Conservation (phyloP, 2,113 vertebrate species). For the Oncorhynchus nerka region DNA sequence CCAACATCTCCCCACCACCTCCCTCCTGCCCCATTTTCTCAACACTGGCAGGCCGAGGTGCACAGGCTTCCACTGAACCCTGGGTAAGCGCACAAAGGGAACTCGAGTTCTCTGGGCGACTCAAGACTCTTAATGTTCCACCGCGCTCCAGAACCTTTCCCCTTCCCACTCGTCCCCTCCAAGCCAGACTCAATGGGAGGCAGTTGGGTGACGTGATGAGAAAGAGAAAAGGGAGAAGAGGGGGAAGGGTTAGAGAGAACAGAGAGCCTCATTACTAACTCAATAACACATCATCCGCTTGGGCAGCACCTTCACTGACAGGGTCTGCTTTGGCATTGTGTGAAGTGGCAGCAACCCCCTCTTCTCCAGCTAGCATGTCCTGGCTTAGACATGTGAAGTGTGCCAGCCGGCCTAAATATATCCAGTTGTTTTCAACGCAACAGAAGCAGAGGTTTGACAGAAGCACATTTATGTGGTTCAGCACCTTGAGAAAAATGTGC, state of each 20-base stretch:
- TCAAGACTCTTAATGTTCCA: conserved; percentile 58
- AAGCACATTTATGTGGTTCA: conserved; percentile 23
- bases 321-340: not conserved
- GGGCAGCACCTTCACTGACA: not conserved
- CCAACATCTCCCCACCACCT: conserved; percentile 19
- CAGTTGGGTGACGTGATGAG: conserved; percentile 4
- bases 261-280: conserved; percentile 47
- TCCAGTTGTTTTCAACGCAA: conserved; percentile 12
- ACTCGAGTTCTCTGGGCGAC: conserved; percentile 39
- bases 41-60: conserved; percentile 32
- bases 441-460: not conserved
- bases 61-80: conserved; percentile 35
- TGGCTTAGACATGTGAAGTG: conserved; percentile 5
- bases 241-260: conserved; percentile 4
- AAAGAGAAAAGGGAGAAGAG: conserved; percentile 1
- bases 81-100: conserved; percentile 36
- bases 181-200: not conserved
- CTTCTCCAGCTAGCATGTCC: too few species aligned
- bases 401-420: not conserved
- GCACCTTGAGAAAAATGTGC: not conserved
- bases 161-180: not conserved
- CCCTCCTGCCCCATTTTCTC: conserved; percentile 9
- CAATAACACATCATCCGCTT: conserved; percentile 50
- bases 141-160: conserved; percentile 38
- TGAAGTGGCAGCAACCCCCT: not conserved